These are phyloP conservation scores for Anthophora plumipes DNA, from an alignment of 2,888 invertebrate species.

Conservation along the genomic window DNA sequence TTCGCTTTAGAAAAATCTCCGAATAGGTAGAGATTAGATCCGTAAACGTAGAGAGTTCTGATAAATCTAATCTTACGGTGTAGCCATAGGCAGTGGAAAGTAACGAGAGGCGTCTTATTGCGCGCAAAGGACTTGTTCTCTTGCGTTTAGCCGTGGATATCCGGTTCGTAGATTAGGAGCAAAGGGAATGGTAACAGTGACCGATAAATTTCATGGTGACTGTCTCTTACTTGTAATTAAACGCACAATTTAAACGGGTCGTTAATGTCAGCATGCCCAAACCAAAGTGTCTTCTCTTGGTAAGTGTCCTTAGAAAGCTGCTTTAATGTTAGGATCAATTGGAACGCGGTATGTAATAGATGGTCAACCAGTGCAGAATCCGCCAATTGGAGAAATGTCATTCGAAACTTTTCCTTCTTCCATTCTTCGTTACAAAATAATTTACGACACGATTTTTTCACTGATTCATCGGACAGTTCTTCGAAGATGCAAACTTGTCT, in stretches of 20 bases:
- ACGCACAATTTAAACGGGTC: slow-evolving; percentile 83
- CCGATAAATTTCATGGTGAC: slow-evolving; percentile 81
- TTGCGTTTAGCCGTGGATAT: slow-evolving; percentile 75
- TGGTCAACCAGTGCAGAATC: not conserved
- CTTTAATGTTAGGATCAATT: slow-evolving; percentile 51
- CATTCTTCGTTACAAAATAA: too few species aligned
- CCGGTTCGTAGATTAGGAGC: slow-evolving; percentile 79
- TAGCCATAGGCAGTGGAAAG: slow-evolving; percentile 61
- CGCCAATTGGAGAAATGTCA: not conserved
- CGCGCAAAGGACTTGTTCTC: slow-evolving; percentile 65
- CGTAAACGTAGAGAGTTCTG: too few species aligned
- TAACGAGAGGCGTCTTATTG: slow-evolving; percentile 70
- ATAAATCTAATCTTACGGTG: slow-evolving; percentile 56
- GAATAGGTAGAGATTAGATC: too few species aligned
- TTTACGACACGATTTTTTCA: too few species aligned
- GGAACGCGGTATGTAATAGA: not conserved
- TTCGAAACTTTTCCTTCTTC: not conserved
- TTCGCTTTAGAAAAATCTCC: too few species aligned
- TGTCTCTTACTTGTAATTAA: slow-evolving; percentile 84
- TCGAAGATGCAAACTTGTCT: too few species aligned
- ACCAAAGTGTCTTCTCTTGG: slow-evolving; percentile 69
- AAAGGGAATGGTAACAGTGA: slow-evolving; percentile 80
- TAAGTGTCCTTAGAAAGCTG: slow-evolving; percentile 48
- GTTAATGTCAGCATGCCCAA: slow-evolving; percentile 80
- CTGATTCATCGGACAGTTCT: too few species aligned